Evolutionary conservation across 2,797 vertebrate genomes (phyloP), one percentile per base, ranked within the genome.

Genomic region (Acrossocheilus wenchowensis): DNA sequence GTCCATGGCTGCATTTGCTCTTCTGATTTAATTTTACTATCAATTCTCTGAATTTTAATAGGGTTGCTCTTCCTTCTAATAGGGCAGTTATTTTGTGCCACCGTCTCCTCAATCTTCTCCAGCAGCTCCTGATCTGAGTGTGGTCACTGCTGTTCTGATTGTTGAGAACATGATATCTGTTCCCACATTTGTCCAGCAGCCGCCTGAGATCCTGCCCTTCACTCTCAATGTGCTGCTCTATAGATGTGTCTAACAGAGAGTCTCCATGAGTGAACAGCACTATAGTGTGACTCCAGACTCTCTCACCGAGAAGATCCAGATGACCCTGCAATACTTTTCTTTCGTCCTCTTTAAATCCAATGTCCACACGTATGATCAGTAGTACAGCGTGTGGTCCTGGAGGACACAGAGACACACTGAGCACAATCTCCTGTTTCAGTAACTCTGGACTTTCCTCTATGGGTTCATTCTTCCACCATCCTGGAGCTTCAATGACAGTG

Each of bases 401-500:
- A 81, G 64, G 64, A 81, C 79, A 81, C 45, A 36, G 64, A 68
- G 62, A 69, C 60, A 81, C 64, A 81, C 62, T 69, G 64, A 81
- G 30, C 30, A 52, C 1, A 81, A 81, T 69, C 43, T 81, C 79
- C 45, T 81, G n/a, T 50, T 81, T 68, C 62, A 68, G 62, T 34
- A 81, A 11, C 79, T 68, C 79, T 12, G 79, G 5, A 3, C 43
- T 81, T 0, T 57, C 0, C 36, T 72, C n/a, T 64, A 64, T 43
- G 48, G 19, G 5, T 34, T 57, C 6, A n/a, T 39, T 6, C 0
- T 0, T 7, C 66, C 81, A 60, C 68, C 81, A 72, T 60, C 68
- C 68, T 41, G 81, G 81, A 82, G 69, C 68, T 72, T 82, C 68
- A 41, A 82, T 41, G 15, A 82, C 81, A 72, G 81, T 82, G 68